Conservation (phyloP, 2,888 invertebrate species). For the Mimas tiliae region DNA sequence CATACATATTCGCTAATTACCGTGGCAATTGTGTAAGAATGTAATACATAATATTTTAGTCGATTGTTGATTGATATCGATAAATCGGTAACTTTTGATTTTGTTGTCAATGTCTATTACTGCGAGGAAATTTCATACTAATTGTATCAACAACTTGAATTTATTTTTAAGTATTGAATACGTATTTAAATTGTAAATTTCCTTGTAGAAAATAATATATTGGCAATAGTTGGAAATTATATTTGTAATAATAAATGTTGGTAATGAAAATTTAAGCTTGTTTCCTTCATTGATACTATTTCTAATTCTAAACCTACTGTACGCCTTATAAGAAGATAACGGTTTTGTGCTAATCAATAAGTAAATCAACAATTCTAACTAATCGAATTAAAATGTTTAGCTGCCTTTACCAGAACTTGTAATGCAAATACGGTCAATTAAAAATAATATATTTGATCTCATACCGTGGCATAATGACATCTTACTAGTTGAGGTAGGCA, state of each 20-base stretch:
- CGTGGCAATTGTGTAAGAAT: background rate
- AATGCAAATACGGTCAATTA: no score
- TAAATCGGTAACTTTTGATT: background rate
- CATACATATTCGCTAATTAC: constrained; percentile 5
- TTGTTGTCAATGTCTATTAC: background rate
- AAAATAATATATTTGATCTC: no score
- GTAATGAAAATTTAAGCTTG: constrained; percentile 1
- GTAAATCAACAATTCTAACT: background rate
- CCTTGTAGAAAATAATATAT: constrained; percentile 4
- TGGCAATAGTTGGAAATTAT: background rate
- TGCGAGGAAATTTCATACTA: constrained; percentile 15
- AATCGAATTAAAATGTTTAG: background rate
- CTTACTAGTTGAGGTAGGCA: no score
- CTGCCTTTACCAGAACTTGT: background rate
- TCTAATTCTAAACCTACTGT: background rate
- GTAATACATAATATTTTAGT: background rate
- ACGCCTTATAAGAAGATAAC: background rate
- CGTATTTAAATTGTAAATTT: constrained; percentile 8
- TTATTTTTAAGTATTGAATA: constrained; percentile 23
- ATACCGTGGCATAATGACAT: no score
- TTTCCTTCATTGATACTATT: background rate
- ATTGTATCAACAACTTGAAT: constrained; percentile 21
- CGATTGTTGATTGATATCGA: constrained; percentile 14
- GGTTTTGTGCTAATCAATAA: background rate
- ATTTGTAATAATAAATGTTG: constrained; percentile 11